phyloP scores from a whole-genome alignment of 2,888 invertebrate species.

The Himalopsyche japonica region DNA sequence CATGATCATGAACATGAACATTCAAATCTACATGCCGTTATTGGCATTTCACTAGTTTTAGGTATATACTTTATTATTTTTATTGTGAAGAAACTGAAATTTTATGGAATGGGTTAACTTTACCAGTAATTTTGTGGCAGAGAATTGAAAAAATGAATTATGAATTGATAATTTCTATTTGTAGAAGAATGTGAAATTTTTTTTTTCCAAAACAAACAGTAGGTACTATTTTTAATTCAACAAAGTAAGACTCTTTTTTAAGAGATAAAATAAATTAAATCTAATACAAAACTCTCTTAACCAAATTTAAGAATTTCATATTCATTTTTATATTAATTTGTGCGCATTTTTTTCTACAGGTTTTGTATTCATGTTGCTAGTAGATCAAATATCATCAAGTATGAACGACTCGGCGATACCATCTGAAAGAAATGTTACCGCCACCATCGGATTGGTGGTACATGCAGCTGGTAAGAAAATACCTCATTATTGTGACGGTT shows the following conservation, averaged over 20 bases:
- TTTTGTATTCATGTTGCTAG: slow-evolving; percentile 96
- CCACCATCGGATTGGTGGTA: slow-evolving; percentile 95
- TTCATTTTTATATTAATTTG: not conserved
- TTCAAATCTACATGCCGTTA: slow-evolving; percentile 73
- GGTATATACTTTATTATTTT: slow-evolving; percentile 51
- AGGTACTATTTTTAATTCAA: too few species aligned
- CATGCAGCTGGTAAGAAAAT: slow-evolving; percentile 86
- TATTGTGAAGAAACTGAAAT: too few species aligned
- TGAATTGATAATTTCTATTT: too few species aligned
- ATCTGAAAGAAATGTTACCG: slow-evolving; percentile 80
- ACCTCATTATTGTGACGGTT: not conserved
- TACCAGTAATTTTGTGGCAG: too few species aligned
- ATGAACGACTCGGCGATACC: slow-evolving; percentile 64
- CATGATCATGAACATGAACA: slow-evolving; percentile 48
- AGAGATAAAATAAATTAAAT: too few species aligned
- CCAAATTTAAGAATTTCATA: too few species aligned
- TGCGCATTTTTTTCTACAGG: slow-evolving; percentile 53
- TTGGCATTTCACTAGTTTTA: slow-evolving; percentile 90
- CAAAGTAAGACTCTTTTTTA: too few species aligned
- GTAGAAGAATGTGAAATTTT: too few species aligned
- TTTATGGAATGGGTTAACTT: too few species aligned
- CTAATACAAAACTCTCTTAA: too few species aligned
- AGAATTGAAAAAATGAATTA: too few species aligned
- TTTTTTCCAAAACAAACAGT: too few species aligned
- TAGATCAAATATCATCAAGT: slow-evolving; percentile 78